A percentile compares a stretch with the other conserved stretches of the same genome.
These are phyloP conservation scores for Eudemis profundana DNA, from an alignment of 2,888 invertebrate genomes.

Conservation along the genomic window DNA sequence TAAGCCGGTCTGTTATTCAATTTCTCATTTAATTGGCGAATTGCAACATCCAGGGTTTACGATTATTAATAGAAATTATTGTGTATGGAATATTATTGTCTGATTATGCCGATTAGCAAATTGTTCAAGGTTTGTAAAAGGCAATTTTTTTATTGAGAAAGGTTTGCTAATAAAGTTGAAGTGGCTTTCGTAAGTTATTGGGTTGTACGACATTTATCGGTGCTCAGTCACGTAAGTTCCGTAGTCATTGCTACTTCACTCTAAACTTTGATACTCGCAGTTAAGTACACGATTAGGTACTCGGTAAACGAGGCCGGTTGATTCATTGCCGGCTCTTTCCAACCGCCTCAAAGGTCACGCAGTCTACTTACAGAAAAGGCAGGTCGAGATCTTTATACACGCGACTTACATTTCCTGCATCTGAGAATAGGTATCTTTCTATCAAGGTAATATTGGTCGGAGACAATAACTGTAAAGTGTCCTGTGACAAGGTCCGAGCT, in stretches of 20 bases:
- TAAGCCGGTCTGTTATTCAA: slow-evolving; percentile 4
- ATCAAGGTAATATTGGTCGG: slow-evolving; percentile 44
- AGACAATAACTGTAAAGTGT: slow-evolving; percentile 62
- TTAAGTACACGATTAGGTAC: slow-evolving; percentile 4
- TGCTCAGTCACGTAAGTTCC: slow-evolving; percentile 38
- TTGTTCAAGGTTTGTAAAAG: slow-evolving; percentile 61
- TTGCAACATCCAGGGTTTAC: slow-evolving; percentile 30
- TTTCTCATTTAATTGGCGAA: slow-evolving; percentile 4
- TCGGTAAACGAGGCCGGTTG: slow-evolving; percentile 21
- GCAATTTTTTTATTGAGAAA: slow-evolving; percentile 59
- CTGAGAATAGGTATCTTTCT: slow-evolving; percentile 49
- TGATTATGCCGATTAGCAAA: slow-evolving; percentile 45
- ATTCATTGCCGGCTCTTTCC: slow-evolving; percentile 22
- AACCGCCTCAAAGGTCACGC: slow-evolving; percentile 29
- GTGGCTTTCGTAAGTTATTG: slow-evolving; percentile 56
- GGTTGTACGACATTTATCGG: slow-evolving; percentile 48
- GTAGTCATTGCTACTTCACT: slow-evolving; percentile 3
- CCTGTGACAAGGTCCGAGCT: slow-evolving; percentile 73
- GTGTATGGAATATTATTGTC: slow-evolving; percentile 44
- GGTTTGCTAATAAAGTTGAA: slow-evolving; percentile 53
- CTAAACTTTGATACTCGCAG: background rate
- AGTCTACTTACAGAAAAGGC: slow-evolving; percentile 25
- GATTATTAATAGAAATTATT: slow-evolving; percentile 48
- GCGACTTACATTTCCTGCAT: slow-evolving; percentile 37
- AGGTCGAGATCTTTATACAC: slow-evolving; percentile 31